phyloP scores from a whole-genome alignment of 2,888 invertebrate genomes.

The Morpho helenor region DNA sequence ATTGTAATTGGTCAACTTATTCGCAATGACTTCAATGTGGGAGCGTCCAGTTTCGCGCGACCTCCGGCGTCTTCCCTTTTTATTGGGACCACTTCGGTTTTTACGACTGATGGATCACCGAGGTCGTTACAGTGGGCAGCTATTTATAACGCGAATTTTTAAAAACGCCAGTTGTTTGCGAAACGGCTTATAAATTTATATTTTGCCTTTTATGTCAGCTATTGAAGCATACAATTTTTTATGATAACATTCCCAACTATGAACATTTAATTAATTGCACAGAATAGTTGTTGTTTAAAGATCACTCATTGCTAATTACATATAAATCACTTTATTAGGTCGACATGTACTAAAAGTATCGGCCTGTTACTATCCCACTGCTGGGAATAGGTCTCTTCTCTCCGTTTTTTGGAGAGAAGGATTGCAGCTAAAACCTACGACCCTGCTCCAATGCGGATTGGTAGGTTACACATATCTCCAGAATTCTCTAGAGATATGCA shows the following conservation, averaged over 20 bases:
- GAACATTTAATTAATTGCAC: constrained; percentile 23
- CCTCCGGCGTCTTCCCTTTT: constrained; percentile 16
- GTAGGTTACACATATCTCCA: no score
- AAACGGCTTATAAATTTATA: constrained; percentile 15
- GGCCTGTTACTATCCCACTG: no score
- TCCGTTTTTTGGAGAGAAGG: no score
- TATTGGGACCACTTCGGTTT: constrained; percentile 5
- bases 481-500: no score
- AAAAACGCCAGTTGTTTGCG: constrained; percentile 2
- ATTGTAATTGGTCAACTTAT: constrained; percentile 69
- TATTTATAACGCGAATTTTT: constrained; percentile 6
- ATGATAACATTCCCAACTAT: constrained; percentile 13
- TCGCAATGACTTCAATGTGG: constrained; percentile 39
- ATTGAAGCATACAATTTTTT: constrained; percentile 3
- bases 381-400: no score
- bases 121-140: constrained; percentile 4
- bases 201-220: constrained; percentile 15
- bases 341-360: not conserved
- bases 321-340: constrained; percentile 21
- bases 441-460: no score
- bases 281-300: constrained; percentile 7
- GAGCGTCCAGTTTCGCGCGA: constrained; percentile 11
- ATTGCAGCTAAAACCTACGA: no score
- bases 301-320: not conserved
- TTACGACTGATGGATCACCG: constrained; percentile 1